Evolutionary conservation across 2,797 vertebrate genomes (phyloP).

Genomic region (Cephalopachus bancanus): DNA sequence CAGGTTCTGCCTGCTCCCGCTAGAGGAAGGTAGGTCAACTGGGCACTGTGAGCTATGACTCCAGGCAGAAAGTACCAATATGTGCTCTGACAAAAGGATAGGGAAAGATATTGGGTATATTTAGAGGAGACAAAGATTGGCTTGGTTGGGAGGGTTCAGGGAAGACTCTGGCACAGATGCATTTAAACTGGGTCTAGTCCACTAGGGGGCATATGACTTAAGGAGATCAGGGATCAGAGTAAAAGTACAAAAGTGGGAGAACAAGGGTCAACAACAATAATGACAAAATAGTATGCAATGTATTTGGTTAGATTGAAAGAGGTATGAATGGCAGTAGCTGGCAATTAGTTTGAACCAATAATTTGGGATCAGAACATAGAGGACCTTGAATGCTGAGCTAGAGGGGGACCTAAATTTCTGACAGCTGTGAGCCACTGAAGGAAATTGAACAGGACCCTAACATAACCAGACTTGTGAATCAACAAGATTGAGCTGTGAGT

Average conservation of each 20-base stretch:
- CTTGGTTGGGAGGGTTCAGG: not conserved
- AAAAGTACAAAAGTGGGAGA: not conserved
- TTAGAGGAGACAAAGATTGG: not conserved
- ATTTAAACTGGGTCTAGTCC: not conserved
- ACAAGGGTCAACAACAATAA: not conserved
- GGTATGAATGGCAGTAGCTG: not conserved
- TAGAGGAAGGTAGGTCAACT: not conserved
- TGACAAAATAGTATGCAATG: not conserved
- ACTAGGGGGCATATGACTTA: not conserved
- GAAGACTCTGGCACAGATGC: not conserved
- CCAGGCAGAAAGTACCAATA: not conserved
- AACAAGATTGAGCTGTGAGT: not conserved
- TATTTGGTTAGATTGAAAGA: not conserved
- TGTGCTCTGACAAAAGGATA: not conserved
- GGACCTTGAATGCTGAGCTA: not conserved
- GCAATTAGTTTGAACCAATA: not conserved
- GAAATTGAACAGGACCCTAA: not conserved
- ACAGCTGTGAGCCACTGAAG: not conserved
- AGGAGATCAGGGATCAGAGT: not conserved
- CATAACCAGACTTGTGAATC: not conserved
- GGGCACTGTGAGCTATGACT: not conserved
- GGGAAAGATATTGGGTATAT: not conserved
- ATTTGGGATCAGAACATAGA: slow-evolving; percentile 5
- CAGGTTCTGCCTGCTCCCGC: not conserved
- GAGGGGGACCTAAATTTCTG: not conserved